A percentile compares a stretch with the other conserved stretches of the same genome.
These are phyloP conservation scores for Microtus oregoni DNA, from an alignment of 2,113 vertebrate species.

Conservation along the genomic window DNA sequence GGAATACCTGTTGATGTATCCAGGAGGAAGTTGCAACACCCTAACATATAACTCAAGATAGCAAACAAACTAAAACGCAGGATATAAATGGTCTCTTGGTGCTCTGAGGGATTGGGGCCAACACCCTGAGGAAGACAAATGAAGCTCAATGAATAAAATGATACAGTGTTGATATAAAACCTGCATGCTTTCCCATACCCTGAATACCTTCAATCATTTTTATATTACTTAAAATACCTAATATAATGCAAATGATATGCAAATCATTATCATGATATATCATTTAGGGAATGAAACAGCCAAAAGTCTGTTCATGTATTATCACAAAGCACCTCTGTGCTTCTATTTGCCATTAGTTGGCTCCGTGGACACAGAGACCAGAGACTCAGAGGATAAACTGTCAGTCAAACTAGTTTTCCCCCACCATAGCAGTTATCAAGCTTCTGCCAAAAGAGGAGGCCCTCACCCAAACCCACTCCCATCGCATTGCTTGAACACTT, in stretches of 20 bases:
- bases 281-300: too few relatives aligned
- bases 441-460: too few relatives aligned
- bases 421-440: neutral
- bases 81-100: neutral
- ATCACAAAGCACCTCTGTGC: too few relatives aligned
- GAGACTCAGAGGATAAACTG: neutral
- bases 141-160: neutral
- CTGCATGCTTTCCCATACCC: neutral
- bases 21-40: neutral
- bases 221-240: too few relatives aligned
- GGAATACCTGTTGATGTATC: neutral
- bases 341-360: too few relatives aligned
- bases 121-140: neutral
- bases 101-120: too few relatives aligned
- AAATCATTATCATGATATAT: too few relatives aligned
- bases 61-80: neutral
- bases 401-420: neutral
- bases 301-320: too few relatives aligned
- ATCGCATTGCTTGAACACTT: neutral
- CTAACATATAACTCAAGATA: neutral
- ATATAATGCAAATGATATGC: too few relatives aligned
- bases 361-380: neutral
- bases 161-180: neutral
- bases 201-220: neutral
- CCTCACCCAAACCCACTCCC: accelerated